phyloP scores from a whole-genome alignment of 2,797 vertebrate species.

The Otolemur crassicaudatus region DNA sequence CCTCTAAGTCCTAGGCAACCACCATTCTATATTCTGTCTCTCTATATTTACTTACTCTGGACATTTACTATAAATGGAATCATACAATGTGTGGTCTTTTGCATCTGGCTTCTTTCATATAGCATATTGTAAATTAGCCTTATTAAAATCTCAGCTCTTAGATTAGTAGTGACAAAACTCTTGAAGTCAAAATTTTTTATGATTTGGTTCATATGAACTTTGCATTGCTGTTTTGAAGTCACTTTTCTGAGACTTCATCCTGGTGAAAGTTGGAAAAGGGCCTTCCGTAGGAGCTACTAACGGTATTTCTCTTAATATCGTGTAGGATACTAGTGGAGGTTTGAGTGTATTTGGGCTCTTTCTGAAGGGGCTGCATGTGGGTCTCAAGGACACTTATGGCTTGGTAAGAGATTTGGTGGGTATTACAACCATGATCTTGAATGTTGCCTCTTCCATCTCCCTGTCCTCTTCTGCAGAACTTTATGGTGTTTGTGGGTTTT shows the following conservation, averaged over 20 bases:
- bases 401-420: not conserved
- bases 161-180: not conserved
- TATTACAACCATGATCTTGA: not conserved
- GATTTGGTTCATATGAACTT: not conserved
- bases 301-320: not conserved
- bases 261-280: not conserved
- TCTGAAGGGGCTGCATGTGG: not conserved
- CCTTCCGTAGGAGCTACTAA: not conserved
- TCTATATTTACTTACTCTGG: not conserved
- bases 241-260: not conserved
- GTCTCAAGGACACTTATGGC: not conserved
- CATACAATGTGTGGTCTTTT: not conserved
- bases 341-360: not conserved
- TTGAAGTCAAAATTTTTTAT: not conserved
- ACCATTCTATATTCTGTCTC: not conserved
- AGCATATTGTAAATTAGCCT: not conserved
- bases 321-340: not conserved
- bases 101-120: not conserved
- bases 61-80: not conserved
- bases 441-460: not conserved
- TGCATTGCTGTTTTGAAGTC: not conserved
- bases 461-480: not conserved
- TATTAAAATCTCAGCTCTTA: constrained; percentile 11
- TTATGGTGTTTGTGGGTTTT: not conserved
- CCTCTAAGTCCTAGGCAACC: not conserved